A percentile compares a stretch with the other conserved stretches of the same genome.
These are phyloP conservation scores for Allacma fusca DNA, from an alignment of 2,888 invertebrate species.

Conservation along the genomic window DNA sequence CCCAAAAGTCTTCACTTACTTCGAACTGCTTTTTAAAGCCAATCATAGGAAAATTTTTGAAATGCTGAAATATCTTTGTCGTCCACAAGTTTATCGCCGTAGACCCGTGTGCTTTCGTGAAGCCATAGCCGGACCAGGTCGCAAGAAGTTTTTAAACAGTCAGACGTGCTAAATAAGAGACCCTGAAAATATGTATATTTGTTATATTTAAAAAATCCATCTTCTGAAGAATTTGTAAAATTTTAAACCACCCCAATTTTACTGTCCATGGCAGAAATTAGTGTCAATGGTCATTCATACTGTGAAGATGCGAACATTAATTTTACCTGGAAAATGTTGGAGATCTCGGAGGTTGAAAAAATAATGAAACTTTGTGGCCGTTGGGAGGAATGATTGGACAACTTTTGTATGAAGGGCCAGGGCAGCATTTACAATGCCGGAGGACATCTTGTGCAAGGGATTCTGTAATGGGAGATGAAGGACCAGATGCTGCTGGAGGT, in stretches of 20 bases:
- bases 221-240: no score
- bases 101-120: slow-evolving; percentile 92
- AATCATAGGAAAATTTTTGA: slow-evolving; percentile 85
- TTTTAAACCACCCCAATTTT: no score
- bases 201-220: no score
- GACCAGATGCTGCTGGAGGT: slow-evolving; percentile 83
- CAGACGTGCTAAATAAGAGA: slow-evolving; percentile 86
- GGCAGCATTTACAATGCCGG: slow-evolving; percentile 81
- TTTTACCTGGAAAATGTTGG: slow-evolving; percentile 92
- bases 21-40: slow-evolving; percentile 93
- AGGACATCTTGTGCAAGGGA: slow-evolving; percentile 73
- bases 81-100: slow-evolving; percentile 90
- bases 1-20: slow-evolving; percentile 64
- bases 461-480: slow-evolving; percentile 80
- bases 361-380: slow-evolving; percentile 96
- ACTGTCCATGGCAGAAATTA: no score
- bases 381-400: slow-evolving; percentile 87
- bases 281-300: no score
- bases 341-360: slow-evolving; percentile 94
- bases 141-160: slow-evolving; percentile 79
- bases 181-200: slow-evolving; percentile 97
- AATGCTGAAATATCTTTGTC: slow-evolving; percentile 92
- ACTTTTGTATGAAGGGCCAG: slow-evolving; percentile 86
- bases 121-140: slow-evolving; percentile 91
- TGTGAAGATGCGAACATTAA: no score